These are phyloP conservation scores for Ochropacha duplaris DNA, from an alignment of 2,888 invertebrate genomes.

Conservation along the genomic window DNA sequence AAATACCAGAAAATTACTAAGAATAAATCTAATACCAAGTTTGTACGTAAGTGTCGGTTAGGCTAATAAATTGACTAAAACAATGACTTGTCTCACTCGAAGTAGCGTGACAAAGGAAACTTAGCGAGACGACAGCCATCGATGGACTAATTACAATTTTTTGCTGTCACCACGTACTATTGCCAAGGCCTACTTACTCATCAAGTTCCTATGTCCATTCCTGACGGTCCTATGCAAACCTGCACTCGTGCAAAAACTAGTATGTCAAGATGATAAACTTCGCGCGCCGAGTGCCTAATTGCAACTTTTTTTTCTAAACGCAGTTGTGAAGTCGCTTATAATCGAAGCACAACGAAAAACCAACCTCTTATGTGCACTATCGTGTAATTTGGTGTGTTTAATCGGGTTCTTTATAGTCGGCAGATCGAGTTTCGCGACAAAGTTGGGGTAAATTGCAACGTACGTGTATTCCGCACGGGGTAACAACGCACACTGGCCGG, in stretches of 20 bases:
- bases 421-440: constrained; percentile 71
- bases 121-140: constrained; percentile 61
- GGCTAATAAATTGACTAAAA: constrained; percentile 71
- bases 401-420: constrained; percentile 43
- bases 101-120: constrained; percentile 77
- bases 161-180: constrained; percentile 70
- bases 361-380: constrained; percentile 58
- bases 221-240: constrained; percentile 68
- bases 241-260: constrained; percentile 66
- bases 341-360: constrained; percentile 56
- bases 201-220: constrained; percentile 76
- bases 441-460: constrained; percentile 71
- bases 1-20: constrained; percentile 44
- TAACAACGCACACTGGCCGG: constrained; percentile 74
- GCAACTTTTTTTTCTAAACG: constrained; percentile 43
- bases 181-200: constrained; percentile 80
- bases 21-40: constrained; percentile 15
- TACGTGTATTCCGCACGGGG: constrained; percentile 62
- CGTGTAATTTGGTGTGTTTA: constrained; percentile 35
- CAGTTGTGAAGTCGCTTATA: constrained; percentile 26
- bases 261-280: constrained; percentile 61
- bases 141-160: constrained; percentile 75
- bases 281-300: constrained; percentile 44
- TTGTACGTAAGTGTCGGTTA: constrained; percentile 48
- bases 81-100: constrained; percentile 65